Percentiles rank a stretch among this genome's conserved stretches.
These are phyloP conservation scores for Drosophila macrospina DNA, from an alignment of 2,888 invertebrate species.

Conservation along the genomic window DNA sequence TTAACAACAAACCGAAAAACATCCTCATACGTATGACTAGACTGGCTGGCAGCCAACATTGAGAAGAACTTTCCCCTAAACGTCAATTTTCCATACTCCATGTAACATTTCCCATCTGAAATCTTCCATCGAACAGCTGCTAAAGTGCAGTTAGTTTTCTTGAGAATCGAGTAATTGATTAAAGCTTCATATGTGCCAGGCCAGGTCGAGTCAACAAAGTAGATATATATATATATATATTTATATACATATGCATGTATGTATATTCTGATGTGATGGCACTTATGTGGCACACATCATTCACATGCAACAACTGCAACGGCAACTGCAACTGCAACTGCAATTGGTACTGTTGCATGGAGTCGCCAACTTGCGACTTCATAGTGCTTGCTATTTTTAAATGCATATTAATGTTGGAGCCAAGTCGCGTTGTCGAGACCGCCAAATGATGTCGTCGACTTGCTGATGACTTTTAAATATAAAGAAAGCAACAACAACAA, in stretches of 20 bases:
- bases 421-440: conserved; percentile 44
- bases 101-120: background rate
- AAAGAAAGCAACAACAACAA: conserved; percentile 53
- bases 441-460: conserved; percentile 80
- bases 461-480: conserved; percentile 77
- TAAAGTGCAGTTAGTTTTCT: conserved; percentile 34
- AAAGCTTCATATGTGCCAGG: conserved; percentile 15
- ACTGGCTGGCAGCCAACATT: conserved; percentile 74
- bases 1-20: background rate
- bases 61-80: conserved; percentile 6
- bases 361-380: conserved; percentile 44
- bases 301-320: conserved; percentile 48
- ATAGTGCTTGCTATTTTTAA: conserved; percentile 65
- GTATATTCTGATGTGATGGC: conserved; percentile 1
- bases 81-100: background rate
- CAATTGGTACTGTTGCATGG: conserved; percentile 48
- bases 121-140: conserved; percentile 21
- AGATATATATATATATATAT: no score
- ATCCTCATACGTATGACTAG: conserved; percentile 42
- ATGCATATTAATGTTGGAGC: conserved; percentile 68
- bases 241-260: no score
- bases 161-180: conserved; percentile 25
- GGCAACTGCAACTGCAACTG: conserved; percentile 33
- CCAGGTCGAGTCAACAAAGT: conserved; percentile 6
- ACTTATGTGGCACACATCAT: conserved; percentile 36